Evolutionary conservation across 2,113 vertebrate genomes (phyloP), one percentile per base, ranked within the genome.

Genomic region (Misgurnus mizolepis): DNA sequence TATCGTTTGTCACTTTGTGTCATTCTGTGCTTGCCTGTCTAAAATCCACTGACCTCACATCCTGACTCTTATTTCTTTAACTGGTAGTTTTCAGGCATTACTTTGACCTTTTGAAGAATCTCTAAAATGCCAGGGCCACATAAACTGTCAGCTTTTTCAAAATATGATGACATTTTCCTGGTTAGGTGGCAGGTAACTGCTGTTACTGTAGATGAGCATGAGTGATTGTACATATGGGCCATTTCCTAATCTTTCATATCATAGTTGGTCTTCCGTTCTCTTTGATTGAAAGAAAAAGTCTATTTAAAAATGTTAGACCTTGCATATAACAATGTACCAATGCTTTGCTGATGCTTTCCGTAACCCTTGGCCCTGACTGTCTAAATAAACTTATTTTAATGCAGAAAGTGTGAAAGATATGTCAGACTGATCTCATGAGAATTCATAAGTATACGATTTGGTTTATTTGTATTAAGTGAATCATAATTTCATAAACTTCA

Each of bases 121-220:
- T 82, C 80, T 81, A 85, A 91, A 92, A 91, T 91, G 92, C 89
- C 90, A 91, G 84, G 60, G 65, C 72, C 45, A 82, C 22, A 67
- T 81, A 83, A 90, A 90, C 86, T 88, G 85, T 91, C 88, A 86
- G 81, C 82, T 62, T 86, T 92, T 88, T 89, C 86, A 85, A 86
- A 89, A 88, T 87, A 83, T 15, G 79, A 85, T 90, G 88, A 85
- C 86, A 89, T 89, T 92, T 93, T 88, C 67, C 62, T 79, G 83
- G 84, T 80, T 71, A 80, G 69, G 34, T 61, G 49, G 77, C 15
- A 80, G 81, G 43, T 2, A 61, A 67, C 82, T 79, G 80, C 80
- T 27, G 60, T 5, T 41, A 12, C 53, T 18, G 64, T 67, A 17
- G 53, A 5, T 14, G n/a, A 39, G 49, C 18, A 50, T 80, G n/a